Evolutionary conservation across 2,888 invertebrate species (phyloP).

Genomic region (Polietes domitor): DNA sequence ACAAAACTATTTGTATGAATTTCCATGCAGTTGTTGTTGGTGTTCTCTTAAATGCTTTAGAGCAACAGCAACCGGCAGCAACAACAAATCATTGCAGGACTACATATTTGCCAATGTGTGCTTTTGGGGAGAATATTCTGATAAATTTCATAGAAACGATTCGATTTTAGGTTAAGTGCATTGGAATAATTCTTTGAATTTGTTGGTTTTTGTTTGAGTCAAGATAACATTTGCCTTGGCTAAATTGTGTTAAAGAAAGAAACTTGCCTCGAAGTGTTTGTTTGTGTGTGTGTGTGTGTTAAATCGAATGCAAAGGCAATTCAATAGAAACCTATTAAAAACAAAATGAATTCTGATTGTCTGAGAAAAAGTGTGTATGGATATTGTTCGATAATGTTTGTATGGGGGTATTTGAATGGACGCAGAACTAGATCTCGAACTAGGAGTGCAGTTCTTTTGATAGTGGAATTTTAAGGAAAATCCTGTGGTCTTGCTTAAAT

Average conservation of each 20-base stretch:
- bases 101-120: neutral
- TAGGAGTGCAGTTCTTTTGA: too few species aligned
- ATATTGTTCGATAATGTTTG: too few species aligned
- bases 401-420: too few species aligned
- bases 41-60: conserved; percentile 14
- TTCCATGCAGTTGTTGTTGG: neutral
- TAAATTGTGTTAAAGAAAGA: conserved; percentile 14
- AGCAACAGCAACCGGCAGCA: too few species aligned
- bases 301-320: neutral
- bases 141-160: conserved; percentile 13
- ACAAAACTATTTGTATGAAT: conserved; percentile 9
- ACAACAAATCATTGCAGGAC: conserved; percentile 21
- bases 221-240: conserved; percentile 3
- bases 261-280: neutral
- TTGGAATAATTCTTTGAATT: conserved; percentile 12
- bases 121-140: neutral
- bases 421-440: too few species aligned
- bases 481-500: too few species aligned
- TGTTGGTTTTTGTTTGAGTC: neutral
- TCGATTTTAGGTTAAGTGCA: conserved; percentile 33
- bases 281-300: too few species aligned
- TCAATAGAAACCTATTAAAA: too few species aligned
- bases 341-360: too few species aligned
- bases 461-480: too few species aligned
- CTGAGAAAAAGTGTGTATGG: too few species aligned